Conservation (phyloP, 2,113 vertebrate species). For the Epinephelus cyanopodus region DNA sequence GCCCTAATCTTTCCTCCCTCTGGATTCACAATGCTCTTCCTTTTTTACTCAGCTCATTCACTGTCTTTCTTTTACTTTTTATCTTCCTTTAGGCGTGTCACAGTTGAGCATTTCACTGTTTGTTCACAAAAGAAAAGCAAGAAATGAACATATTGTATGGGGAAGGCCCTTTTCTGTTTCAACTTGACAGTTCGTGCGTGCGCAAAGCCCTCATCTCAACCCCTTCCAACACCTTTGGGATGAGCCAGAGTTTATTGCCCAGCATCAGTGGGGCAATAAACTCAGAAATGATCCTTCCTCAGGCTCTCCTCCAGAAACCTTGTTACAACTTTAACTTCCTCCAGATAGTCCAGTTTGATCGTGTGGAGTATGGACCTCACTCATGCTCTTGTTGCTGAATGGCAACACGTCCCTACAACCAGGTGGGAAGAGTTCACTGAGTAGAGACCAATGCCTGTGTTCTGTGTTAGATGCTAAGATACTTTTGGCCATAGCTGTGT, state of each 20-base stretch:
- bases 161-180: neutral
- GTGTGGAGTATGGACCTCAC: neutral
- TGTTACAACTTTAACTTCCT: too few species aligned
- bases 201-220: neutral
- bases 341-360: too few species aligned
- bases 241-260: neutral
- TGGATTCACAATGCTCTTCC: neutral
- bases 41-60: neutral
- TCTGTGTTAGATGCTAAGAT: neutral
- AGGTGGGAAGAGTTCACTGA: neutral
- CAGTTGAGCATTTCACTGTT: neutral
- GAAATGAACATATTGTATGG: neutral
- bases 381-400: neutral
- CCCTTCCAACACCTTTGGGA: neutral
- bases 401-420: neutral
- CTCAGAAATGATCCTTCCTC: too few species aligned
- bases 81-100: neutral
- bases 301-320: too few species aligned
- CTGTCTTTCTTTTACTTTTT: neutral
- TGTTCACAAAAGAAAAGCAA: neutral
- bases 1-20: slow-evolving; percentile 2
- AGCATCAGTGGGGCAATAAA: neutral
- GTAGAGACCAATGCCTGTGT: neutral
- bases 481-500: neutral
- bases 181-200: neutral